Evolutionary conservation across 1,140 invertebrate species (phyloP), one percentile per base, ranked within the genome.

Genomic region (Drosophila navojoa): DNA sequence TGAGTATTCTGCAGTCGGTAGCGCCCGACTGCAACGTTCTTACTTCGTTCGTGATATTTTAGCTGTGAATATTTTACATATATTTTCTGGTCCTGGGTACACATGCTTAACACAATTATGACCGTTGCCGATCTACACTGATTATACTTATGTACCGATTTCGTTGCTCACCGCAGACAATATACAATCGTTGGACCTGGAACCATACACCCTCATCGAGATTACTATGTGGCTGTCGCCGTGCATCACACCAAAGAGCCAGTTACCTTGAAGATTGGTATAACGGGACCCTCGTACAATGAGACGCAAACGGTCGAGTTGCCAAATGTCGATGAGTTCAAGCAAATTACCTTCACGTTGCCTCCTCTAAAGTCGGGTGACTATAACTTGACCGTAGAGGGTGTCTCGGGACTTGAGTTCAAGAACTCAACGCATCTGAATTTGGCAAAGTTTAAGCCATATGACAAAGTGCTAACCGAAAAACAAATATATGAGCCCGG

Each of bases 401-500:
- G 97, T 9, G 53, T 94, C 10, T 94, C 95, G 13, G 97, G 96
- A 0, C 92, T 97, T 9, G 95, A 98, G 2, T 98, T 99, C 82
- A 95, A 99, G 73, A 98, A 99, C 92, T 97, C 98, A 0, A 98
- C 99, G 90, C 96, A 97, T 92, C 95, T 96, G 0, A 95, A 98
- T 60, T 99, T 98, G 91, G 95, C 95, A 6, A 94, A 96, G 69
- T 95, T 95, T 77, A 95, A 79, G 35, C 63, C 81, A 3, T 81
- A 90, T 25, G 94, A 97, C 42, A 97, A 98, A 79, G 95, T 99
- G 64, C 98, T 99, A 92, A 98, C 98, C 0, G 98, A 99, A 92
- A 97, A 98, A 96, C 2, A 96, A 98, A 62, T 99, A 99, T 91
- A 97, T n/a, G n/a, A 98, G 91, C 98, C 98, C 1, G 96, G 96